phyloP scores from a whole-genome alignment of 2,113 vertebrate species.

The Oryzias celebensis region DNA sequence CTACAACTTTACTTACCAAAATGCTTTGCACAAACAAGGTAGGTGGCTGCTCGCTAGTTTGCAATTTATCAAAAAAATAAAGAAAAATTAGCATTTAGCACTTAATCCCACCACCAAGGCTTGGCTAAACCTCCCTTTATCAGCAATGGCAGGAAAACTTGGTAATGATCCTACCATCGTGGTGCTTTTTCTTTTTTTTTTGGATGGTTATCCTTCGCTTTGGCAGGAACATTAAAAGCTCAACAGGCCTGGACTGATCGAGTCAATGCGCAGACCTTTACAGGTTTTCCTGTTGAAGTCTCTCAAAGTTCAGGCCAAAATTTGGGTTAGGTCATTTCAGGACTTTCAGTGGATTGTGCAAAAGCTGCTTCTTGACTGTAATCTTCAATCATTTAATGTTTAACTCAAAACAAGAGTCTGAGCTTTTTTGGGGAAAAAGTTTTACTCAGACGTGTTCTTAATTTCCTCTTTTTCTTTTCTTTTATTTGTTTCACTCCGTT shows the following conservation, averaged over 20 bases:
- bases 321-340: not conserved
- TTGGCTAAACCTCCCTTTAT: too few relatives aligned
- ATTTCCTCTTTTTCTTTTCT: not conserved
- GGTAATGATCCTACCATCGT: not conserved
- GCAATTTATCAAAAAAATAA: too few relatives aligned
- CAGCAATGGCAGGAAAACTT: not conserved
- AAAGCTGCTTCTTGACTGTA: not conserved
- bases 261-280: not conserved
- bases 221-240: slow-evolving; percentile 1
- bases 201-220: not conserved
- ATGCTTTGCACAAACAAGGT: not conserved
- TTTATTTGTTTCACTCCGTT: too few relatives aligned
- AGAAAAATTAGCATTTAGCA: too few relatives aligned
- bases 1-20: not conserved
- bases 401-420: not conserved
- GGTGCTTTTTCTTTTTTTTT: not conserved
- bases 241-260: not conserved
- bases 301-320: not conserved
- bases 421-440: not conserved
- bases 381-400: not conserved
- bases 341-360: not conserved
- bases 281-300: not conserved
- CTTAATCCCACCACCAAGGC: too few relatives aligned
- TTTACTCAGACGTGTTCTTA: not conserved
- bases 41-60: too few relatives aligned